Base-by-base conservation (phyloP, 2,797 vertebrate genomes). In the Perodicticus potto region DNA sequence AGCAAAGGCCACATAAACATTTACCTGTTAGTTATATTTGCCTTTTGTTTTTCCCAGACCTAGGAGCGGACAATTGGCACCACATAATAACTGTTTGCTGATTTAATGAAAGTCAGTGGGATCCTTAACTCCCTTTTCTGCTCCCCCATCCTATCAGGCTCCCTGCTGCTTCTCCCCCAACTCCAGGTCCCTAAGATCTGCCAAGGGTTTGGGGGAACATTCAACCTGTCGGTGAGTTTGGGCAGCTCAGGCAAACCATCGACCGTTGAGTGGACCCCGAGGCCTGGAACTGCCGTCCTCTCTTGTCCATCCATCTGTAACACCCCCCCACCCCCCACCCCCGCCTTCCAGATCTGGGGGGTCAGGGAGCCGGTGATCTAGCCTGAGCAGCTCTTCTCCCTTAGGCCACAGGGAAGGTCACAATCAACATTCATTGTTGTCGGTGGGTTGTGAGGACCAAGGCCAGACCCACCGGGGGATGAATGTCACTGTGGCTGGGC, bases 161-260 rank as follows among this genome's bases (percentile, higher is more conserved):
- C n/a, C 76, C 74, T 72, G 11, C 16, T 7, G 5, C 3, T 37
- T 11, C 22, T 0, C 12, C 63, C 32, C 67, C 67, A 11, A 86
- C 16, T 72, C 89, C n/a, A n/a, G 25, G 19, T 59, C 76, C 74
- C 65, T 43, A 65, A 93, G 90, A 88, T 49, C 76, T 90, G 93
- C 81, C 95, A 97, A 97, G 97, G 97, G 97, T 97, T 96, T 98
- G 97, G 94, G 97, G 96, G 98, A 98, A 98, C 98, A 98, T 98
- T 98, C 98, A 98, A 98, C 98, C 98, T 98, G 98, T 98, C 98
- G 98, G 98, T 98, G 98, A 98, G 98, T 98, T 98, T 98, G 97
- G 94, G 94, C 93, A 93, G 43, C 94, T 97, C 96, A 97, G 92
- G 95, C 96, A 97, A 98, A 98, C 98, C 98, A 98, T 97, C 98